A percentile compares a stretch with the other conserved stretches of the same genome.
phyloP scores from a whole-genome alignment of 2,113 vertebrate genomes.

The Oryzias woworae region DNA sequence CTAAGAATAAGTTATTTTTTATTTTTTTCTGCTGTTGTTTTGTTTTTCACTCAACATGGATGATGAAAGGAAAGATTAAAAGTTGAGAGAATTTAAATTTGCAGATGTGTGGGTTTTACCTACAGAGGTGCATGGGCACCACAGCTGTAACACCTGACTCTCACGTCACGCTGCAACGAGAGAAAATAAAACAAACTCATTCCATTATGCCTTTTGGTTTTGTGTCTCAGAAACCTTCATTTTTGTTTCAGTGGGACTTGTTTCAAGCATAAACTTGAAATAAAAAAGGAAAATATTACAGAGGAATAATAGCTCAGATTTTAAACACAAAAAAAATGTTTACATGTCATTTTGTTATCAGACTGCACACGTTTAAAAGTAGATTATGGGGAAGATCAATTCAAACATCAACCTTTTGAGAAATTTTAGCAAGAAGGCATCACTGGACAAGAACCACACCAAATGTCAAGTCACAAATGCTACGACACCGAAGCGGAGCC shows the following conservation, averaged over 20 bases:
- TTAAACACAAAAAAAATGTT: no score
- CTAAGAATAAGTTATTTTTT: conserved; percentile 71
- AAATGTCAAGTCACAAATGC: no score
- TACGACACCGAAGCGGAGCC: no score
- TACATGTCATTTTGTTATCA: no score
- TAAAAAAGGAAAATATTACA: no score
- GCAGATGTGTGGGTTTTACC: conserved; percentile 36
- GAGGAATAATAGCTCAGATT: no score
- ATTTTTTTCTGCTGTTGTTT: conserved; percentile 32
- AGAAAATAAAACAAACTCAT: conserved; percentile 17
- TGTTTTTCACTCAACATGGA: conserved; percentile 68
- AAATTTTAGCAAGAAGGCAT: no score
- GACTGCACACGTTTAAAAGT: no score
- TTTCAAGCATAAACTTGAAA: neutral
- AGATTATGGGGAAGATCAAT: no score
- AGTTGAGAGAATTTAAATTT: conserved; percentile 47
- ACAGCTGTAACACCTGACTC: neutral
- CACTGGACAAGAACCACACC: no score
- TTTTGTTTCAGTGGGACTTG: neutral
- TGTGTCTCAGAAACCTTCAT: conserved; percentile 47
- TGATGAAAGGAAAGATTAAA: conserved; percentile 60
- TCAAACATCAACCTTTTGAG: no score
- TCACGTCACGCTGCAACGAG: conserved; percentile 35
- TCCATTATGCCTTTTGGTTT: conserved; percentile 69
- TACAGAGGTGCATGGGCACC: conserved; percentile 27